phyloP scores from a whole-genome alignment of 2,113 vertebrate genomes.

The Prionailurus viverrinus region DNA sequence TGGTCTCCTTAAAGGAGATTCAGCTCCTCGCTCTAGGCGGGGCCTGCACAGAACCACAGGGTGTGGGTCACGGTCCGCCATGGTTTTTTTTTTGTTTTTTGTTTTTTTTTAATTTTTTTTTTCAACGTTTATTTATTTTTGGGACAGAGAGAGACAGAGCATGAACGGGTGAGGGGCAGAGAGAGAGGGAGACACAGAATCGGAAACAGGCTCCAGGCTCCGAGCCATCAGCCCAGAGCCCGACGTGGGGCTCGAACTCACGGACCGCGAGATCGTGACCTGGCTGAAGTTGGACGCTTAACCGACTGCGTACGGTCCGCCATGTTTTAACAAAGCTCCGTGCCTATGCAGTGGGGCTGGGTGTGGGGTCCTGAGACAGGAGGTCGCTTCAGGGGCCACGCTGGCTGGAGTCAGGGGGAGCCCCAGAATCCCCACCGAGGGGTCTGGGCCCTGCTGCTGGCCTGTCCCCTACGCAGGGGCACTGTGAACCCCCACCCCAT shows the following conservation, averaged over 20 bases:
- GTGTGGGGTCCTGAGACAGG: neutral
- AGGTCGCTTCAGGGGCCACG: neutral
- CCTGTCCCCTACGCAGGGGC: fast-evolving
- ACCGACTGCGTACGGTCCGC: neutral
- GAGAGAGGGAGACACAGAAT: too few species aligned
- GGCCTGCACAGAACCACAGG: fast-evolving
- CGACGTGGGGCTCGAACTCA: too few species aligned
- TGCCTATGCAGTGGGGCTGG: neutral
- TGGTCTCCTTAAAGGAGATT: neutral
- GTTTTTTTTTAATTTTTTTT: too few species aligned
- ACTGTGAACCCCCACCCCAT: fast-evolving
- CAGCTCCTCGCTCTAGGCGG: neutral
- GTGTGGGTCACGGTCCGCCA: neutral
- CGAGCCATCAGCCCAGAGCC: too few species aligned
- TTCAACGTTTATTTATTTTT: too few species aligned
- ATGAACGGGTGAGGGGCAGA: too few species aligned
- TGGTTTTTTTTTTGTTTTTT: too few species aligned
- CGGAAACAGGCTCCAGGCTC: too few species aligned
- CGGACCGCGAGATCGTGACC: too few species aligned
- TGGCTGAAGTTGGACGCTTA: too few species aligned
- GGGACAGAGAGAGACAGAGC: too few species aligned
- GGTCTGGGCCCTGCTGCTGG: neutral
- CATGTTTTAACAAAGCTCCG: too few species aligned
- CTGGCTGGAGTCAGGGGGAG: neutral
- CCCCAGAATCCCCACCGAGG: neutral